Evolutionary conservation across 2,888 invertebrate genomes (phyloP).

Genomic region (Scaptomyza tumidula): DNA sequence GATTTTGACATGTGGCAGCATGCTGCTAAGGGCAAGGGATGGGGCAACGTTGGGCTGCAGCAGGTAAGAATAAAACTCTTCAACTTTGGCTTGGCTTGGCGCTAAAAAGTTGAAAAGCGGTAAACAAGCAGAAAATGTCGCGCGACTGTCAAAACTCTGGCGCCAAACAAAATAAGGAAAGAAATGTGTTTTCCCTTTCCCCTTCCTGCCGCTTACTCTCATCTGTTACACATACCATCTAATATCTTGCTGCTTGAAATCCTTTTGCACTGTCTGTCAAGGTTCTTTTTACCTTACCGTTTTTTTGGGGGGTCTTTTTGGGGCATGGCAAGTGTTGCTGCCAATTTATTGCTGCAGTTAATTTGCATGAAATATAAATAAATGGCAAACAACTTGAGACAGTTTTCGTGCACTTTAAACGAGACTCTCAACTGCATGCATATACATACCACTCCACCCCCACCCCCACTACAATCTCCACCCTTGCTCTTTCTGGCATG

Average conservation of each 20-base stretch:
- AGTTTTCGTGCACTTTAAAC: conserved; percentile 46
- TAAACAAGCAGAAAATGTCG: conserved; percentile 78
- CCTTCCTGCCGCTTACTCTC: background rate
- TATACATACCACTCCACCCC: background rate
- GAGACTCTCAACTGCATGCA: conserved; percentile 21
- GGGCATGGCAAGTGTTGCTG: conserved; percentile 62
- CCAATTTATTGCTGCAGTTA: conserved; percentile 77
- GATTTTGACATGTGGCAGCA: conserved; percentile 63
- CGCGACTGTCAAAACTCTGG: conserved; percentile 69
- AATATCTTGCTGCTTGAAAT: conserved; percentile 28
- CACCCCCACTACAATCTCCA: no score
- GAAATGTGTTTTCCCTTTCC: background rate
- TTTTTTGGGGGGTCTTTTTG: conserved; percentile 11
- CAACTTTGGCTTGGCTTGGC: conserved; percentile 32
- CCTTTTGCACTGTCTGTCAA: conserved; percentile 51
- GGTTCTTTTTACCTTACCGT: conserved; percentile 5
- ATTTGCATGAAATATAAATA: conserved; percentile 80
- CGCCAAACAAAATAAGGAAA: conserved; percentile 22
- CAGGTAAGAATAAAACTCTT: conserved; percentile 28
- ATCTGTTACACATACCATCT: conserved; percentile 10
- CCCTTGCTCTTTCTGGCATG: conserved; percentile 10
- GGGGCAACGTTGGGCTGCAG: conserved; percentile 11
- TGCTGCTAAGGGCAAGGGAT: background rate
- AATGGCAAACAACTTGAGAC: conserved; percentile 74
- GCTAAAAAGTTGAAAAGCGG: conserved; percentile 69